phyloP scores from a whole-genome alignment of 2,797 vertebrate species.

The Pyrocephalus nanus region DNA sequence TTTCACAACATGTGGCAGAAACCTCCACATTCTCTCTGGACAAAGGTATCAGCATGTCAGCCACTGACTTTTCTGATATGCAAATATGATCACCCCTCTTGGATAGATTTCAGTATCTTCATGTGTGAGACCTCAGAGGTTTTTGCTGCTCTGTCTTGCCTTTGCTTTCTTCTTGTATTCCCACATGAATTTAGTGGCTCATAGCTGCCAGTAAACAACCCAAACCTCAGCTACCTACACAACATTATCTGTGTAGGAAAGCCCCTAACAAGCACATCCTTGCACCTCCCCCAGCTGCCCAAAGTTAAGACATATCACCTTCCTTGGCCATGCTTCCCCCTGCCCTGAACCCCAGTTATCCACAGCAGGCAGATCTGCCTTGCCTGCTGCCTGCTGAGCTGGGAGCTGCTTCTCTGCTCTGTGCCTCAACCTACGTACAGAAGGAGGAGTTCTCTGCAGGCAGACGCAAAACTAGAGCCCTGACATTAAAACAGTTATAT shows the following conservation, averaged over 20 bases:
- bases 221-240: background rate
- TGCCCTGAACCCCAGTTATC: background rate
- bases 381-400: background rate
- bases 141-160: background rate
- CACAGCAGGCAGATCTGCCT: background rate
- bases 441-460: background rate
- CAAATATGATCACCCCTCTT: background rate
- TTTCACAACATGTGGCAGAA: background rate
- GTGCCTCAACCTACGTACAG: background rate
- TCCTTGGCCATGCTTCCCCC: rapidly evolving
- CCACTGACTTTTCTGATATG: background rate
- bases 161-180: background rate
- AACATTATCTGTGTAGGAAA: background rate
- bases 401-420: background rate
- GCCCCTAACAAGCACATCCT: background rate
- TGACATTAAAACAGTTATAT: slow-evolving; percentile 27
- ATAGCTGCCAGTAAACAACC: background rate
- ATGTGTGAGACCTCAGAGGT: background rate
- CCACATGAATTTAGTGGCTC: background rate
- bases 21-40: background rate
- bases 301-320: background rate
- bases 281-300: background rate
- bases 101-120: background rate
- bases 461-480: background rate
- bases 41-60: background rate